Base-by-base conservation (phyloP, 2,888 invertebrate species). In the Scaptomyza cyrtandrae region DNA sequence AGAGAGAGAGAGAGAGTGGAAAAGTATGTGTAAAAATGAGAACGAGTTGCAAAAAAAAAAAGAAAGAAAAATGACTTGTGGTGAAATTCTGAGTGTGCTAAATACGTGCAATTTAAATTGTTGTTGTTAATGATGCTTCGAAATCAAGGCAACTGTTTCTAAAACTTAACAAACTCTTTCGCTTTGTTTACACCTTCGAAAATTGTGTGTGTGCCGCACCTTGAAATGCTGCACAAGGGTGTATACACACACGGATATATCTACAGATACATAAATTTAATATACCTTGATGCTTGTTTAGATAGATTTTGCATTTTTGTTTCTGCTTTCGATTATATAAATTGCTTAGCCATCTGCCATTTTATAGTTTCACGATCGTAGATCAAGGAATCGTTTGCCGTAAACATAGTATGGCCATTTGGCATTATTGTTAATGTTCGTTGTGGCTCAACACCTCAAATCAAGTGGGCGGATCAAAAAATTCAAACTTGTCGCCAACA, bases 181-280 rank as follows among this genome's bases (percentile, higher is more conserved):
- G 56, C 83, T 83, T 88, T 84, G 83, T 87, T 84, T 84, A 88
- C 88, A 84, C 83, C 88, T 85, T 84, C 80, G 77, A 85, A 7
- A 19, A 29, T 29, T 29, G 6, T 87, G 67, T 87, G 71, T 70
- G 86, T 82, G 86, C 75, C 71, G 59, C 74, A 75, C 88, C 88
- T 86, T 82, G 87, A 86, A 81, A 60, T 56, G 37, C 14, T 48
- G 63, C 63, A 68, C 67, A 71, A 70, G 65, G 61, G 69, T 48
- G 39, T 58, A 29, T 1, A 24, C 29, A 52, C 7, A 53, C 14
- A 31, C 9, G 33, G 3, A 6, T 41, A 41, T 16, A 16, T 16
- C 4, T 49, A 24, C 3, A 24, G 19, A 33, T 43, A 50, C 43
- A 48, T 6, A 29, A 29, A 29, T 29, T 29, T 6, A 29, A 29